Evolutionary conservation across 1,140 invertebrate species (phyloP), one percentile per base, ranked within the genome.

Genomic region (Cyphomyrmex costatus): DNA sequence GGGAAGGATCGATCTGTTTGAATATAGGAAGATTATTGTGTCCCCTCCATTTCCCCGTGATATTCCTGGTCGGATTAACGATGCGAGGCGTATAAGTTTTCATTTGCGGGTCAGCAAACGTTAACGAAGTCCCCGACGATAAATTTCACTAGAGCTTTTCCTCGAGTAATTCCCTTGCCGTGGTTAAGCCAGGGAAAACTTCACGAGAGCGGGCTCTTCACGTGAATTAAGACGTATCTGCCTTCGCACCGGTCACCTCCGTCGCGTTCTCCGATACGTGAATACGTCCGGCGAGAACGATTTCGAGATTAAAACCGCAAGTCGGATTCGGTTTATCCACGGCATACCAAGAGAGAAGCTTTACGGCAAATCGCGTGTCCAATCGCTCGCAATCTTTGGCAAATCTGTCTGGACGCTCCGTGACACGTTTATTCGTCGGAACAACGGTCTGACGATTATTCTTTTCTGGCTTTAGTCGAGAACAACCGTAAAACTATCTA

Each of bases 191-290:
- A 49, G 36, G 30, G 56, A 49, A 85, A 90, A 89, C 78, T 89
- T 42, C 27, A 82, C 65, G 82, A 85, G 82, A 87, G 65, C 42
- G 61, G 80, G 4, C 84, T 88, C 83, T 71, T 88, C 70, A 85
- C 61, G 68, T 42, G 88, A 91, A 91, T 91, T 91, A 89, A 91
- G 90, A 91, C 88, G 90, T 85, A 91, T 91, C 65, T 85, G 36
- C 19, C 36, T 42, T 74, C 27, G n/a, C n/a, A 7, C 16, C 24
- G n/a, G 66, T 42, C 66, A 73, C 27, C 21, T 30, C 21, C 24
- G 14, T 51, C 16, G 65, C 46, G 6, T 21, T 21, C 27, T 49
- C 0, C 65, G 58, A 56, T 60, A 30, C 36, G 4, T 66, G 46
- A 49, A 49, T 70, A n/a, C 30, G 60, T 58, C 16, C 51, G 46